Conservation (phyloP, 2,797 vertebrate species). For the Poecilia wingei region DNA sequence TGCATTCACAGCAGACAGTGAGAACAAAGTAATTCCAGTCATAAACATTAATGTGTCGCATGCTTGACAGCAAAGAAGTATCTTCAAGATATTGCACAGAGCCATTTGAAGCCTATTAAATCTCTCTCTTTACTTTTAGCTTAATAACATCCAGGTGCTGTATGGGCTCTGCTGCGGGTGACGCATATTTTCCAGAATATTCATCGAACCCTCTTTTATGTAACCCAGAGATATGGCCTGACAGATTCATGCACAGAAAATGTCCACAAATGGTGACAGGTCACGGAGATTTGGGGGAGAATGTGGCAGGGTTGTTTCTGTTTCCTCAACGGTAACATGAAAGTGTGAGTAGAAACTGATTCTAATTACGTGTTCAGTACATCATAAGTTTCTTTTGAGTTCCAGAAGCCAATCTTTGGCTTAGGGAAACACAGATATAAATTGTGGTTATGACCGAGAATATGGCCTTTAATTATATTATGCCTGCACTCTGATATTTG, state of each 20-base stretch:
- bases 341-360: conserved; percentile 6
- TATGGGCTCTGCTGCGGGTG: conserved; percentile 16
- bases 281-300: conserved; percentile 25
- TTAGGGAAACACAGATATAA: conserved; percentile 63
- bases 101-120: conserved; percentile 45
- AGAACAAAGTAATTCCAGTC: conserved; percentile 34
- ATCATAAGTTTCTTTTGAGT: conserved; percentile 37
- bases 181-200: conserved; percentile 55
- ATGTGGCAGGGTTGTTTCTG: not conserved
- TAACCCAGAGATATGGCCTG: conserved; percentile 37
- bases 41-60: conserved; percentile 40
- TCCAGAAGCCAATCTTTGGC: conserved; percentile 46
- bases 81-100: conserved; percentile 48
- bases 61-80: conserved; percentile 38
- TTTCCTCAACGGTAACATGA: conserved; percentile 11
- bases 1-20: conserved; percentile 9
- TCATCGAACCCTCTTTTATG: conserved; percentile 51
- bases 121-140: conserved; percentile 35
- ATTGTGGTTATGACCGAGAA: conserved; percentile 56
- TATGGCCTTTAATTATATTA: conserved; percentile 66
- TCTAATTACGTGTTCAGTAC: conserved; percentile 30
- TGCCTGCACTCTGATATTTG: conserved; percentile 62
- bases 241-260: conserved; percentile 54
- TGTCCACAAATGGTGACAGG: conserved; percentile 41
- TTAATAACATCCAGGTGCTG: conserved; percentile 43